Base-by-base conservation (phyloP, 2,888 invertebrate species). In the Idaea biselata region DNA sequence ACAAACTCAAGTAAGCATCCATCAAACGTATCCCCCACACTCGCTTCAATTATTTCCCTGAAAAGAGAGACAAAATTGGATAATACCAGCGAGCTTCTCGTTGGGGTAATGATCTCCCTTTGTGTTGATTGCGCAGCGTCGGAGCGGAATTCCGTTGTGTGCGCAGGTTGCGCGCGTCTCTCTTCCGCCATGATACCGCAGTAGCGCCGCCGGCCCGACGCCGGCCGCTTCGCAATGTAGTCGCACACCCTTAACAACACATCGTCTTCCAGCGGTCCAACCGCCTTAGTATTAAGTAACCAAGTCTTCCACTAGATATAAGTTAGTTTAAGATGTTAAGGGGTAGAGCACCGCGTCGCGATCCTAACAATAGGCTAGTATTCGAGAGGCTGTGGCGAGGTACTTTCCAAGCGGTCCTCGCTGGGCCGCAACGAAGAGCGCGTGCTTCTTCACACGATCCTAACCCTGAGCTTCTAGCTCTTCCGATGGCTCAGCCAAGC, bases 341-440 rank as follows among this genome's bases (percentile, higher is more conserved):
- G 79, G 89, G 89, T 71, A 88, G 88, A 82, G 93, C 83, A 78
- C 77, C 88, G 88, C 88, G 88, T 74, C 88, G 89, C 86, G 86
- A 87, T 68, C 79, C 80, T 68, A 94, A 94, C 74, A 94, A 95
- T 73, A 92, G 95, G 66, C 91, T 94, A 54, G 94, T 96, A 63
- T 96, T 96, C 83, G 96, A 96, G 76, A 91, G 95, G 18, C 89
- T 96, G 60, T 96, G 96, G 96, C 93, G 95, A 57, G 95, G 95
- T 62, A 94, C 94, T 57, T 94, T 94, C 76, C 92, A 91, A 76
- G 88, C 92, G 62, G 93, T 93, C 67, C 75, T 91, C 18, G 88
- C 89, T 54, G 86, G 85, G 31, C 80, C 86, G 62, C 85, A 82
- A 67, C 83, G 84, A n/a, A 85, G 85, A 80, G 87, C 86, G 83